Evolutionary conservation across 2,888 invertebrate species (phyloP), one percentile per base, ranked within the genome.

Genomic region (Folsomia manolachei): DNA sequence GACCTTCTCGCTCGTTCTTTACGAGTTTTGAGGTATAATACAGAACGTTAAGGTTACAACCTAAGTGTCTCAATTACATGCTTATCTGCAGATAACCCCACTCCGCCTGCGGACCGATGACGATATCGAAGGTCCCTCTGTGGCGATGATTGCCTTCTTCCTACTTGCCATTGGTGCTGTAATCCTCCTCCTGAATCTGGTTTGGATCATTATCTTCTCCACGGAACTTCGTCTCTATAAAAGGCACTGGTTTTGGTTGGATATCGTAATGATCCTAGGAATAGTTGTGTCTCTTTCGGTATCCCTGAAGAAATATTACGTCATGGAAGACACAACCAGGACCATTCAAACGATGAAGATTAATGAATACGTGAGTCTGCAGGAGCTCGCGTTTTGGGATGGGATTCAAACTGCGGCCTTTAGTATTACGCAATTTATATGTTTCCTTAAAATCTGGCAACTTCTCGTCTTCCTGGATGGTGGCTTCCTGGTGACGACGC

Each of bases 391-490:
- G 1, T 63, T 68, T 11, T 78, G 76, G 76, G 69, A 66, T 64
- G 60, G 71, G n/a, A 27, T 72, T 23, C 67, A 71, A 11, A 25
- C 60, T 11, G 66, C 39, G 0, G 52, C 71, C 19, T 76, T 75
- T 27, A 70, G 75, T 51, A 21, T 72, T 1, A 69, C 74, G 0
- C 75, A 71, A 21, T 69, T 71, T 2, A 21, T 76, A 7, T 75
- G 76, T 11, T 74, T 75, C 19, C 51, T 76, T 2, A 73, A 75
- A 27, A 51, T 75, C 0, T 78, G 75, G 74, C 71, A 71, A 19
- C 27, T 78, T 26, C 19, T 78, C 14, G 72, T 76, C 51, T 70
- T 70, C 27, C 66, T 72, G 1, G 72, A 74, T 61, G 65, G 72
- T 1, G 64, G 75, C 9, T 76, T 76, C 39, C 66, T 73, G 0